Conservation (phyloP, 1,140 invertebrate genomes). For the Trichonephila clavipes region DNA sequence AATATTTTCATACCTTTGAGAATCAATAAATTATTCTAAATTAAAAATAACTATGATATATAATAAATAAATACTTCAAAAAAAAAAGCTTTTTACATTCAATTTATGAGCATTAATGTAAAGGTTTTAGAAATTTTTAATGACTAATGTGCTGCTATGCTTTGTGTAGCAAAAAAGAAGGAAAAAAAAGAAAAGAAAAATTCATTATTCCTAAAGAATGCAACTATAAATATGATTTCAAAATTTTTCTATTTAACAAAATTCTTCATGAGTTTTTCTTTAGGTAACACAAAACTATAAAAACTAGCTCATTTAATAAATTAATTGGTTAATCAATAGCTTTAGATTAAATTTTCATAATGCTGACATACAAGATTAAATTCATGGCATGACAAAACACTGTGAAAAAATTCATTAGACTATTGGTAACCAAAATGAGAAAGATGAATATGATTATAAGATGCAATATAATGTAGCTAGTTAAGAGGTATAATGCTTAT, state of each 20-base stretch:
- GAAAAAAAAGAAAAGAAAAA: not conserved
- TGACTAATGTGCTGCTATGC: not conserved
- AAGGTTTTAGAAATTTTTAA: not conserved
- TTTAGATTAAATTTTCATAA: not conserved
- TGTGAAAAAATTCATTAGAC: not conserved
- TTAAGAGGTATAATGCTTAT: slow-evolving; percentile 64
- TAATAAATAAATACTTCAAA: not conserved
- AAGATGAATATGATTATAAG: slow-evolving; percentile 18
- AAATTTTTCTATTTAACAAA: not conserved
- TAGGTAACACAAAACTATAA: not conserved
- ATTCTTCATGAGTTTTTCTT: not conserved
- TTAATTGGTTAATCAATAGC: not conserved
- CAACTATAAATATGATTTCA: not conserved
- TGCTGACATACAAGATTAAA: not conserved
- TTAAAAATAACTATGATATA: not conserved
- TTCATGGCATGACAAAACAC: not conserved
- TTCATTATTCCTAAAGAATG: not conserved
- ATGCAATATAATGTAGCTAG: slow-evolving; percentile 45
- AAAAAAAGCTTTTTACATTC: not conserved
- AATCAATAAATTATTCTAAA: not conserved
- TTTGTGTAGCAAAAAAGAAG: not conserved
- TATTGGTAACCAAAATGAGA: not conserved
- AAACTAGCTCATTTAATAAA: not conserved
- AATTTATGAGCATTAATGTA: not conserved
- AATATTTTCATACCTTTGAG: not conserved